These are phyloP conservation scores for Henicopernis longicauda DNA, from an alignment of 2,113 vertebrate genomes.

Conservation along the genomic window DNA sequence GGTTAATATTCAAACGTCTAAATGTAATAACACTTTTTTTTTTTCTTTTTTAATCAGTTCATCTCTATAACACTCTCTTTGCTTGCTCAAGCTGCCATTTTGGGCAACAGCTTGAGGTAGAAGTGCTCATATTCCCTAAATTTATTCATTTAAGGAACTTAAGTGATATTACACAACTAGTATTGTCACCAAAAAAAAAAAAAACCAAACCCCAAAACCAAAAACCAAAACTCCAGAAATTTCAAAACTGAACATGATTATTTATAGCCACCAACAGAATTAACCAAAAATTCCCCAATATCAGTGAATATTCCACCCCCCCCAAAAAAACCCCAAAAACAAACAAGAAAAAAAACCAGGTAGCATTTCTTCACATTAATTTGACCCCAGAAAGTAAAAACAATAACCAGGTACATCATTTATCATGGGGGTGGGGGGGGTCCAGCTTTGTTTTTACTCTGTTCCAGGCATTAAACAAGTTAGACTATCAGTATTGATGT, in stretches of 20 bases:
- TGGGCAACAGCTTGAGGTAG: not conserved
- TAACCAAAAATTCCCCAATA: not conserved
- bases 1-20: not conserved
- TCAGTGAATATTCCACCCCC: not conserved
- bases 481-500: not conserved
- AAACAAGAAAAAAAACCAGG: not conserved
- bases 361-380: not conserved
- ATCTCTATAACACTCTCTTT: not conserved
- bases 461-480: not conserved
- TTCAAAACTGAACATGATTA: not conserved
- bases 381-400: not conserved
- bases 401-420: not conserved
- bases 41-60: not conserved
- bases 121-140: not conserved
- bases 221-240: too few species aligned
- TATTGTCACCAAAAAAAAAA: not conserved
- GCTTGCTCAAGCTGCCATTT: not conserved
- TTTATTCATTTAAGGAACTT: not conserved
- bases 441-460: not conserved
- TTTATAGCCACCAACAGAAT: not conserved
- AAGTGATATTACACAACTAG: not conserved
- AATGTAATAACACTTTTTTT: not conserved
- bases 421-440: not conserved
- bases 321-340: too few species aligned
- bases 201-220: not conserved